Conservation (phyloP, 2,888 invertebrate species). For the Gonocerus acuteangulatus region DNA sequence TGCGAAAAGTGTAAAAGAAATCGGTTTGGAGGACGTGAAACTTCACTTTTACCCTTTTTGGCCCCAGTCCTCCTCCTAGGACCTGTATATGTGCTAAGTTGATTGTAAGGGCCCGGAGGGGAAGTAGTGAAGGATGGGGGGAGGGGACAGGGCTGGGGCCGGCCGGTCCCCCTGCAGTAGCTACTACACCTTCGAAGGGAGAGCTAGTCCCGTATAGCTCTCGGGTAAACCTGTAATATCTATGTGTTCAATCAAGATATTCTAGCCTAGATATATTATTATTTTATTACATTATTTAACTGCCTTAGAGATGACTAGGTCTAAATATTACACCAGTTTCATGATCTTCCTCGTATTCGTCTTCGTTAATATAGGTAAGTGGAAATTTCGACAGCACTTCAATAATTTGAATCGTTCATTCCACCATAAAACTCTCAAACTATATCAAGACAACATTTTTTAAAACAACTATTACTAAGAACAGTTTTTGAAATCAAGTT, state of each 20-base stretch:
- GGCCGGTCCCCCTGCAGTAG: not conserved
- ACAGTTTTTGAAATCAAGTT: too few species aligned
- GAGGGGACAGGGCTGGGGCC: not conserved
- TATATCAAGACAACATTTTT: too few species aligned
- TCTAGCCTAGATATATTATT: not conserved
- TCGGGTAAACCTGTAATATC: not conserved
- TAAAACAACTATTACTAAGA: too few species aligned
- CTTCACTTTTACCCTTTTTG: too few species aligned
- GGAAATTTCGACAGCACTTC: too few species aligned
- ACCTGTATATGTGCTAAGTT: too few species aligned
- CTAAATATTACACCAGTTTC: conserved; percentile 7
- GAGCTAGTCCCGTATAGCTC: not conserved
- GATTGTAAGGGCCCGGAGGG: not conserved
- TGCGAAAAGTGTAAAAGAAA: too few species aligned
- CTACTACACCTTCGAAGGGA: not conserved
- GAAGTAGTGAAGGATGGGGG: not conserved
- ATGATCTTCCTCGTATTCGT: conserved; percentile 10
- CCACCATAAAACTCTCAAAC: too few species aligned
- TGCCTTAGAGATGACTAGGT: conserved; percentile 1
- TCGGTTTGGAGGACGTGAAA: not conserved
- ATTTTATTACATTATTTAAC: too few species aligned
- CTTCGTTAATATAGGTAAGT: conserved; percentile 14
- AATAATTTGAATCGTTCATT: too few species aligned
- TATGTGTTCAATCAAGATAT: not conserved
- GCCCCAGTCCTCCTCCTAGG: not conserved